Conservation (phyloP, 2,888 invertebrate species). For the Leucania comma region DNA sequence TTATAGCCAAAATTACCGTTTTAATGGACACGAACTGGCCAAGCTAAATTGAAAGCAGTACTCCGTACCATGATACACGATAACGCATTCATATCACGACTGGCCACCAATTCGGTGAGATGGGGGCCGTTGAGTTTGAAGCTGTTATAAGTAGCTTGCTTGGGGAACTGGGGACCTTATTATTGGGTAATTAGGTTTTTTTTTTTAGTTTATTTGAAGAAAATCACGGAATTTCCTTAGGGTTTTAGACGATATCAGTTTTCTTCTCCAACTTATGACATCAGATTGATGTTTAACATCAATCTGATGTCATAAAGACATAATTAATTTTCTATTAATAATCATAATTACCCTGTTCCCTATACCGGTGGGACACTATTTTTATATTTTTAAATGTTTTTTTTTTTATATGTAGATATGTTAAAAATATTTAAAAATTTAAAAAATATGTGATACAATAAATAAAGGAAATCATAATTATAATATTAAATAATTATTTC, state of each 20-base stretch:
- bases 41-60: constrained; percentile 71
- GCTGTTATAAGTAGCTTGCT: constrained; percentile 41
- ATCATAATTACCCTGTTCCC: too few species aligned
- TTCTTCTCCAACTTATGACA: not conserved
- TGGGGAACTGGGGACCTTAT: constrained; percentile 18
- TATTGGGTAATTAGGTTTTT: constrained; percentile 11
- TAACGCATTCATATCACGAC: constrained; percentile 62
- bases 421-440: too few species aligned
- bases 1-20: constrained; percentile 74
- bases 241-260: not conserved
- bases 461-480: too few species aligned
- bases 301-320: not conserved
- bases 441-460: too few species aligned
- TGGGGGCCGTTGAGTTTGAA: constrained; percentile 63
- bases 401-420: too few species aligned
- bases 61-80: constrained; percentile 62
- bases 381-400: too few species aligned
- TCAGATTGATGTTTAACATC: too few species aligned
- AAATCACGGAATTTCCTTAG: not conserved
- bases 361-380: too few species aligned
- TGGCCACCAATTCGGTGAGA: constrained; percentile 47
- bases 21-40: constrained; percentile 73
- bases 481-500: too few species aligned
- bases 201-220: constrained; percentile 6
- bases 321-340: not conserved